Evolutionary conservation across 1,140 invertebrate genomes (phyloP).

Genomic region (Drosophila gunungcola): DNA sequence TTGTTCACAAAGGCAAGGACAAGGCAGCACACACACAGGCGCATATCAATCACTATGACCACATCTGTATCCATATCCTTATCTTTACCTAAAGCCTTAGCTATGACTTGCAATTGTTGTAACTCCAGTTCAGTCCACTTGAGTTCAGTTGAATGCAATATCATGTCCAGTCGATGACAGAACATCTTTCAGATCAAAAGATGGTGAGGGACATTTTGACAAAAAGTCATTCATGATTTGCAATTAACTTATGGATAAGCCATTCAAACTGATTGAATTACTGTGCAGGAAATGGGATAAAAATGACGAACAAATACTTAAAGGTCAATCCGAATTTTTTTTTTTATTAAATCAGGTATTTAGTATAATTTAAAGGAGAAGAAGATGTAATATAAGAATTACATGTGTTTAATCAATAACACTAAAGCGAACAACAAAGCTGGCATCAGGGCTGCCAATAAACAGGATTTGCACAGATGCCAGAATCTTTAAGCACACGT

Average conservation of each 20-base stretch:
- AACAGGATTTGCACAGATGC: not conserved
- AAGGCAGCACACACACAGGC: not conserved
- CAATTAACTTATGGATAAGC: conserved; percentile 34
- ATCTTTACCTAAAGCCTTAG: conserved; percentile 11
- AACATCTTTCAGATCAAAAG: conserved; percentile 1
- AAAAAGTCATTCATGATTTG: conserved; percentile 17
- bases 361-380: not conserved
- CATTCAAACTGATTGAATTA: conserved; percentile 21
- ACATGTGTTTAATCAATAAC: not conserved
- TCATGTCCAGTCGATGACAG: conserved; percentile 34
- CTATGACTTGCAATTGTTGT: conserved; percentile 46
- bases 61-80: conserved; percentile 11
- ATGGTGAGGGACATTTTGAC: conserved; percentile 14
- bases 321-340: not conserved
- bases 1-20: conserved; percentile 48
- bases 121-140: conserved; percentile 14
- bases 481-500: conserved; percentile 7
- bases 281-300: not conserved
- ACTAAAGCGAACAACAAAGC: not conserved
- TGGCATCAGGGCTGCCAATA: conserved; percentile 17
- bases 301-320: not conserved
- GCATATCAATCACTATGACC: conserved; percentile 19
- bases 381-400: no score
- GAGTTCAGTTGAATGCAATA: conserved; percentile 31
- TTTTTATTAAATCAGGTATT: not conserved